These are phyloP conservation scores for Helleia helle DNA, from an alignment of 2,888 invertebrate genomes.

Conservation along the genomic window DNA sequence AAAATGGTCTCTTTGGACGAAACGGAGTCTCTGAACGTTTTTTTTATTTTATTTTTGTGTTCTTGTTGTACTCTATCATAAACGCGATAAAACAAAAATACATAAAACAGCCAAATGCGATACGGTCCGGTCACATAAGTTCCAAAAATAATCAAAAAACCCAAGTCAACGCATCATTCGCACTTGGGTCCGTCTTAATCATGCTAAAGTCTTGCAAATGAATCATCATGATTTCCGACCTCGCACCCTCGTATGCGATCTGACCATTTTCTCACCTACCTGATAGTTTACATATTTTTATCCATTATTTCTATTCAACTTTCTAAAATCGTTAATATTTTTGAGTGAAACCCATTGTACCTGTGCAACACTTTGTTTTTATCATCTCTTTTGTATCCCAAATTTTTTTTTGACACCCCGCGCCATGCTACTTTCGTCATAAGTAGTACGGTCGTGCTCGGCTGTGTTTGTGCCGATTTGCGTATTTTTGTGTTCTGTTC, in stretches of 20 bases:
- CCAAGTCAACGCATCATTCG: too few species aligned
- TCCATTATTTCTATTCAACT: slow-evolving; percentile 5
- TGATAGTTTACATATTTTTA: neutral
- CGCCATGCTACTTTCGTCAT: slow-evolving; percentile 4
- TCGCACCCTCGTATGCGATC: neutral
- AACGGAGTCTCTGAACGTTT: too few species aligned
- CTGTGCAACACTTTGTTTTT: slow-evolving; percentile 6
- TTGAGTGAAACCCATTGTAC: slow-evolving; percentile 1
- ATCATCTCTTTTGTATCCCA: slow-evolving; percentile 4
- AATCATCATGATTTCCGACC: slow-evolving; percentile 5
- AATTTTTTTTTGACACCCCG: slow-evolving; percentile 5
- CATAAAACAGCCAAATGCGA: too few species aligned
- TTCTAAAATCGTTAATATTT: slow-evolving; percentile 1
- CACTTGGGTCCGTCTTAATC: neutral
- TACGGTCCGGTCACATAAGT: too few species aligned
- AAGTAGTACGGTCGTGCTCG: neutral
- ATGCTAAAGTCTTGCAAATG: slow-evolving; percentile 4
- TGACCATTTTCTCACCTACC: neutral
- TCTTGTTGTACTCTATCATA: too few species aligned
- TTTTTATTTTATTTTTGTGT: too few species aligned
- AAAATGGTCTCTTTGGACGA: too few species aligned
- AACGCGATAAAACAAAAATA: too few species aligned
- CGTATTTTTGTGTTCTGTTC: neutral
- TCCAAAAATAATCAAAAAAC: too few species aligned
- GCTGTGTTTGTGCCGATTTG: neutral